Evolutionary conservation across 2,888 invertebrate genomes (phyloP).

Genomic region (Seladonia tumulorum): DNA sequence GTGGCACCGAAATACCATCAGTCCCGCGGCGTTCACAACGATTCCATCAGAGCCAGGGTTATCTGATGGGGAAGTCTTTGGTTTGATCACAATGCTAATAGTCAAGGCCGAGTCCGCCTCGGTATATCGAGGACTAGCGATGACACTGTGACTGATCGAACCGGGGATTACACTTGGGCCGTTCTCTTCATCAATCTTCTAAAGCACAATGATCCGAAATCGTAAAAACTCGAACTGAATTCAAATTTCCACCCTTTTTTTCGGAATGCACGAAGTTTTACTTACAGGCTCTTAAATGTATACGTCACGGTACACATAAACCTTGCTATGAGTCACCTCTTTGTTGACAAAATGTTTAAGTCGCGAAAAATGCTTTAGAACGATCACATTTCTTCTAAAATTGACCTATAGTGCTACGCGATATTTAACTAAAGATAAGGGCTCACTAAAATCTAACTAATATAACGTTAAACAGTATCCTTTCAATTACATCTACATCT

Average conservation of each 20-base stretch:
- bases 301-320: too few relatives aligned
- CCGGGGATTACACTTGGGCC: not conserved
- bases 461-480: too few relatives aligned
- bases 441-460: too few relatives aligned
- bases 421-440: too few relatives aligned
- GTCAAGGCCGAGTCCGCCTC: not conserved
- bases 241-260: not conserved
- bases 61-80: conserved; percentile 3
- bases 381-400: too few relatives aligned
- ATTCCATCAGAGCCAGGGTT: not conserved
- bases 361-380: too few relatives aligned
- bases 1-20: conserved; percentile 13
- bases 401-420: too few relatives aligned
- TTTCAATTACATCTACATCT: too few relatives aligned
- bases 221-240: not conserved
- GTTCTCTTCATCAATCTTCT: conserved; percentile 28
- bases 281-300: too few relatives aligned
- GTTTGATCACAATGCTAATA: not conserved
- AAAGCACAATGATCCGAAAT: not conserved
- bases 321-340: too few relatives aligned
- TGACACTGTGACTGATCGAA: conserved; percentile 24
- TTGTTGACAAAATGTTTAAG: too few relatives aligned
- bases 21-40: not conserved
- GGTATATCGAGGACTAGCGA: conserved; percentile 5
- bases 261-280: not conserved